Evolutionary conservation across 2,113 vertebrate genomes (phyloP).

Genomic region (Zosterops pallidus): DNA sequence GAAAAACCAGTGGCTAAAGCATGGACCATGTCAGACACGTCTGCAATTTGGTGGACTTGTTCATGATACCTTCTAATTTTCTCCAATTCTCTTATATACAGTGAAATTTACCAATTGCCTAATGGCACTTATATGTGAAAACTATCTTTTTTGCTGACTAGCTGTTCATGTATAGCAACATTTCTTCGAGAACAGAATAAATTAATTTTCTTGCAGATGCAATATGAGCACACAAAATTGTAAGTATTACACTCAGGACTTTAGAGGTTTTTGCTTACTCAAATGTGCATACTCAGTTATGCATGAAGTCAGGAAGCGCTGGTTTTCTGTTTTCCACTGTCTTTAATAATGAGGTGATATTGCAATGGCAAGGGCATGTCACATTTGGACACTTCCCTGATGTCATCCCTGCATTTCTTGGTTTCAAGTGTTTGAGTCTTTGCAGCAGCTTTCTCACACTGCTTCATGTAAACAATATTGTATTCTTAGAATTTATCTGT

Average conservation of each 20-base stretch:
- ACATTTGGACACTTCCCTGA: not conserved
- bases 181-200: not conserved
- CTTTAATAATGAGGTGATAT: not conserved
- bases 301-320: not conserved
- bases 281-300: not conserved
- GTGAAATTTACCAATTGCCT: not conserved
- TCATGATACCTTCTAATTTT: not conserved
- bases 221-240: rapidly evolving
- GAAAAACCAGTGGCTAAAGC: not conserved
- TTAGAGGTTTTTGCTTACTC: not conserved
- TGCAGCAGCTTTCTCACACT: too few species aligned
- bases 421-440: too few species aligned
- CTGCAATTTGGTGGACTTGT: not conserved
- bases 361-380: not conserved
- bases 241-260: not conserved
- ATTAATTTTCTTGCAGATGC: not conserved
- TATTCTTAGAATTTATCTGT: too few species aligned
- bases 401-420: too few species aligned
- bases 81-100: not conserved
- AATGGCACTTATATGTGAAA: not conserved
- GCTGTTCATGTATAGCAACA: not conserved
- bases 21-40: rapidly evolving
- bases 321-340: not conserved
- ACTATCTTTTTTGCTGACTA: not conserved
- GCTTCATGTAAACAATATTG: too few species aligned